Conservation (phyloP, 2,888 invertebrate species). For the Drosophila formosana region DNA sequence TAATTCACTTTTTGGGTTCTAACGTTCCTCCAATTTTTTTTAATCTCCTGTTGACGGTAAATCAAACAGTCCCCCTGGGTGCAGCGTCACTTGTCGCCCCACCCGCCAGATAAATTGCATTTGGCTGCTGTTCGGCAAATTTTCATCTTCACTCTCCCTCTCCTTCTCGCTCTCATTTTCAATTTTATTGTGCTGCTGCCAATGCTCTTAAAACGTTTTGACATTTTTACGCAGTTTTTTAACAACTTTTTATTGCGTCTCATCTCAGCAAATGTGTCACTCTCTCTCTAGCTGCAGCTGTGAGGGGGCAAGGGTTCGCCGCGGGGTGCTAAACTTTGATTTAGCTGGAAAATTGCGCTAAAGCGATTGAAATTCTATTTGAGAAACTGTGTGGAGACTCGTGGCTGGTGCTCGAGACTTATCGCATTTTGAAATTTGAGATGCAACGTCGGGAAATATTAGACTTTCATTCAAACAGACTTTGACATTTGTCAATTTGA, state of each 20-base stretch:
- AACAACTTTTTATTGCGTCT: slow-evolving; percentile 70
- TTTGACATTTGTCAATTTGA: slow-evolving; percentile 12
- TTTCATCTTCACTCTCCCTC: slow-evolving; percentile 39
- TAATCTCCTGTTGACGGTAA: slow-evolving; percentile 82
- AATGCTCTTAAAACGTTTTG: slow-evolving; percentile 77
- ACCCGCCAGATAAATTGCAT: slow-evolving; percentile 71
- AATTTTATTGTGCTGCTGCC: slow-evolving; percentile 61
- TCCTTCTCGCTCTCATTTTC: slow-evolving; percentile 44
- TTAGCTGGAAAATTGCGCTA: slow-evolving; percentile 54
- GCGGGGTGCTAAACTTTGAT: slow-evolving; percentile 65
- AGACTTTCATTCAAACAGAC: slow-evolving; percentile 6
- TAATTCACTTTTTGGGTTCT: slow-evolving; percentile 74
- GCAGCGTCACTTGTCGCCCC: slow-evolving; percentile 67
- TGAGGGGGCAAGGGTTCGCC: slow-evolving; percentile 62
- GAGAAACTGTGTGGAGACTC: slow-evolving; percentile 6
- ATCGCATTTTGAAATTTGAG: slow-evolving; percentile 6
- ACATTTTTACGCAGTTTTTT: slow-evolving; percentile 75
- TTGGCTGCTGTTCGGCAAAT: slow-evolving; percentile 54
- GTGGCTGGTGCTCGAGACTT: slow-evolving; percentile 12
- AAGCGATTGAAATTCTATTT: slow-evolving; percentile 49
- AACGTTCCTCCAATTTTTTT: slow-evolving; percentile 51
- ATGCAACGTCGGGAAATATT: neutral
- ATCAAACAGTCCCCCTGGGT: slow-evolving; percentile 81
- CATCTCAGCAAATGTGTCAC: slow-evolving; percentile 35
- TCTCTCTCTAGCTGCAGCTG: neutral